Conservation (phyloP, 2,888 invertebrate species). For the Rhorus exstirpatorius region DNA sequence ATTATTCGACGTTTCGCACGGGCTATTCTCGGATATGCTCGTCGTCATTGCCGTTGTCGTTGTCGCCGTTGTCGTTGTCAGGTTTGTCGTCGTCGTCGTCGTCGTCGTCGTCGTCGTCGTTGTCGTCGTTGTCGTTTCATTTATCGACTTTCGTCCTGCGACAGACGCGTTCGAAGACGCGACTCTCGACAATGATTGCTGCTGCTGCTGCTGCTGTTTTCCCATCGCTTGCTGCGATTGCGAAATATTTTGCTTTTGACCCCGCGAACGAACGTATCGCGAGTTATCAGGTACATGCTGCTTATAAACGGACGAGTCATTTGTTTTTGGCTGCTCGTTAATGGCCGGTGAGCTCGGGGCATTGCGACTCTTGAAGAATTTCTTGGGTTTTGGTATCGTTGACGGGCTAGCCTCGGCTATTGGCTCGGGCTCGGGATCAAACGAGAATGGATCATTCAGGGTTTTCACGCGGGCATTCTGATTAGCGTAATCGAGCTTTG, state of each 20-base stretch:
- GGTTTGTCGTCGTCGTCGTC: too few species aligned
- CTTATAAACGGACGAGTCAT: constrained; percentile 81
- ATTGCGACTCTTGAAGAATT: constrained; percentile 96
- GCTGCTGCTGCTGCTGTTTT: constrained; percentile 73
- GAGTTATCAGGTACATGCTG: constrained; percentile 84
- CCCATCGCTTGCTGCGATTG: constrained; percentile 72
- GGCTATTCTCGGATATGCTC: constrained; percentile 71
- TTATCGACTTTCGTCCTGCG: too few species aligned
- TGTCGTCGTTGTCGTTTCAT: too few species aligned
- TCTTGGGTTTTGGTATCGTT: constrained; percentile 91
- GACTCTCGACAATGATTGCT: constrained; percentile 1
- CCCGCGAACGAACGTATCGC: constrained; percentile 79
- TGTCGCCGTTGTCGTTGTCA: too few species aligned
- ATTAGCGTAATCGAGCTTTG: constrained; percentile 84
- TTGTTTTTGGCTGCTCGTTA: constrained; percentile 71
- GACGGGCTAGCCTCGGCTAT: constrained; percentile 88
- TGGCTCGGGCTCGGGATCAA: constrained; percentile 84
- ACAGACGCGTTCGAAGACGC: not conserved
- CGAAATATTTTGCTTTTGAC: constrained; percentile 74
- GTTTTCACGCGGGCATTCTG: constrained; percentile 81
- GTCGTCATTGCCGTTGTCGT: constrained; percentile 73
- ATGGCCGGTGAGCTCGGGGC: constrained; percentile 86
- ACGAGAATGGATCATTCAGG: constrained; percentile 84
- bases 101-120: too few species aligned
- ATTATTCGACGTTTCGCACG: constrained; percentile 71